Base-by-base conservation (phyloP, 2,888 invertebrate species). In the Zhuqinia jingwanae region DNA sequence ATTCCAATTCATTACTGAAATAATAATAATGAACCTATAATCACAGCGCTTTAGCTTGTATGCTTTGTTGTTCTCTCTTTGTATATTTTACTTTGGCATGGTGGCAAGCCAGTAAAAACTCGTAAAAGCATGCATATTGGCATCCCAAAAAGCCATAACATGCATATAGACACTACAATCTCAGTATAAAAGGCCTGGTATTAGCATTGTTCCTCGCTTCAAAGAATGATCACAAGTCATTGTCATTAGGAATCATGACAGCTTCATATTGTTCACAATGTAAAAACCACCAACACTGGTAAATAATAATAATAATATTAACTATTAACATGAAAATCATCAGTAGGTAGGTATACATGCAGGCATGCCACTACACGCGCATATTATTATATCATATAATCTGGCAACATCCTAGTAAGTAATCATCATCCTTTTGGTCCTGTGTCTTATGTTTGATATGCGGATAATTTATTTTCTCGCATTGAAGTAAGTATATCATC, bases 241-340 rank as follows among this genome's bases (percentile, higher is more conserved):
- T 79, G 78, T 85, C 85, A 85, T 85, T 79, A 85, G 79, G 73
- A 70, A 30, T 53, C 60, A 85, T 85, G 85, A 85, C 85, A 85
- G 84, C 84, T 78, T 81, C 75, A 75, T 75, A 75, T 70, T 70
- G 68, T 70, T 70, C 68, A 30, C 27, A 22, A 36, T 47, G 45
- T 36, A 10, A n/a, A 42, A 36, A 17, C 27, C 22, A 20, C 13
- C 45, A 68, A 17, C n/a, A 60, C 42, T 42, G 11, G 36, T 10
- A 20, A 36, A n/a, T 65, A 65, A 42, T 42, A 65, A 42, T 25
- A 10, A 15, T 60, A 56, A 2, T 50, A 50, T 56, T 56, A 56
- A 20, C 20, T 17, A 56, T 56, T 15, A 17, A 15, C 17, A n/a
- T 17, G 53, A 15, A 53, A 15, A 53, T 53, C 53, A 53, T 53